phyloP scores from a whole-genome alignment of 2,797 vertebrate species.

The Muraenolepis orangiensis region DNA sequence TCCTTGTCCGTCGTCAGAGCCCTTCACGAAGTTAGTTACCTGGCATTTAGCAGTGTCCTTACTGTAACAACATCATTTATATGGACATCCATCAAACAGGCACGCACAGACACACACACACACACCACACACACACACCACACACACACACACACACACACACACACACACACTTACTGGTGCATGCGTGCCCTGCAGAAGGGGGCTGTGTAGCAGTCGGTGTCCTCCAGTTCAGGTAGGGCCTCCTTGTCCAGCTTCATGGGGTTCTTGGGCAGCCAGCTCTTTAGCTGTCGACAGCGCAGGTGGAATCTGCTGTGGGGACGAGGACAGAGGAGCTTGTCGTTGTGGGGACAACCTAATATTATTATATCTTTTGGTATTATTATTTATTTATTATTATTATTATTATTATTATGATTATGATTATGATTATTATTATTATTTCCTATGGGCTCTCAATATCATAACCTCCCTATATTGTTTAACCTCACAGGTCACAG shows the following conservation, averaged over 20 bases:
- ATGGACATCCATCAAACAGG: background rate
- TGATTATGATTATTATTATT: too few species aligned
- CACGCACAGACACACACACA: background rate
- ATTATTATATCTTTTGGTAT: too few species aligned
- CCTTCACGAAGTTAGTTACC: too few species aligned
- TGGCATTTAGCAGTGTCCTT: too few species aligned
- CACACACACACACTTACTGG: slow-evolving; percentile 76
- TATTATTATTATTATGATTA: too few species aligned
- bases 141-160: background rate
- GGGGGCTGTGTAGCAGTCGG: slow-evolving; percentile 96
- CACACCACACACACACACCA: background rate
- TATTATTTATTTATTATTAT: too few species aligned
- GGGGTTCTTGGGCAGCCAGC: slow-evolving; percentile 93
- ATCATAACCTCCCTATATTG: background rate
- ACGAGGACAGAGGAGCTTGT: too few species aligned
- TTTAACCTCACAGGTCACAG: background rate
- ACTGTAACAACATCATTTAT: too few species aligned
- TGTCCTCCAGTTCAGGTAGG: slow-evolving; percentile 91
- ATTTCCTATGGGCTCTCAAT: too few species aligned
- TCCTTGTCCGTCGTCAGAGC: too few species aligned
- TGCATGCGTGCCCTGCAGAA: slow-evolving; percentile 95
- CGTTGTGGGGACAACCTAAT: too few species aligned
- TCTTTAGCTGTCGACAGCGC: slow-evolving; percentile 87
- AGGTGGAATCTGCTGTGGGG: slow-evolving; percentile 80
- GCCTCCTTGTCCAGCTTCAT: slow-evolving; percentile 99